Evolutionary conservation across 2,797 vertebrate genomes (phyloP).

Genomic region (Anisognathus igniventris): DNA sequence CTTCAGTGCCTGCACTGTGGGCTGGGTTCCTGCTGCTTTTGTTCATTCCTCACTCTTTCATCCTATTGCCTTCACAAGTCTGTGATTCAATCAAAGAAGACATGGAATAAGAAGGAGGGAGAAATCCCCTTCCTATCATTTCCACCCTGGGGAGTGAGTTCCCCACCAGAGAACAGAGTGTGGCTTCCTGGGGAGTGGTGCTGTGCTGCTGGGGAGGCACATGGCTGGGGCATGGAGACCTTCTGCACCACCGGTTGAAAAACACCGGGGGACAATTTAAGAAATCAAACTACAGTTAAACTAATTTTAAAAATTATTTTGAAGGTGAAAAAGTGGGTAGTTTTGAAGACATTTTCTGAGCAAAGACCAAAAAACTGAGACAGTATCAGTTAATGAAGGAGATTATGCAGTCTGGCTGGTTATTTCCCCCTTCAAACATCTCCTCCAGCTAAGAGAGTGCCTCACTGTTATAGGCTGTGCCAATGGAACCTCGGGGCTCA

Average conservation of each 20-base stretch:
- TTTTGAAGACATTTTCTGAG: background rate
- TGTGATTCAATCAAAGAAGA: background rate
- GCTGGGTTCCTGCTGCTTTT: background rate
- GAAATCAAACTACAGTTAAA: background rate
- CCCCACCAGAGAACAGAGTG: accelerated
- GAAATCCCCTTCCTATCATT: background rate
- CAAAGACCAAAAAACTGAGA: background rate
- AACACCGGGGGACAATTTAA: background rate
- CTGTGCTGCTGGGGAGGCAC: background rate
- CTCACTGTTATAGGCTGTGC: background rate
- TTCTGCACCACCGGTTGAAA: background rate
- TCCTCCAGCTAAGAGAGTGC: background rate
- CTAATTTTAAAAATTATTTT: background rate
- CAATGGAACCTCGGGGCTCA: accelerated
- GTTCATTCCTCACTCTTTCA: background rate
- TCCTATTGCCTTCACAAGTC: background rate
- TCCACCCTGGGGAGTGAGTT: background rate
- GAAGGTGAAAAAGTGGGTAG: background rate
- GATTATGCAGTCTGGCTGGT: background rate
- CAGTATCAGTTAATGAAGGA: background rate
- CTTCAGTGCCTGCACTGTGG: background rate
- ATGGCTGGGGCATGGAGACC: background rate
- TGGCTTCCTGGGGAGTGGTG: background rate
- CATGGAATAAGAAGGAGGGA: background rate
- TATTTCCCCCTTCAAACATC: background rate